Percentiles rank a stretch among this genome's conserved stretches.
These are phyloP conservation scores for Dolichotis patagonum DNA, from an alignment of 2,113 vertebrate genomes.

Conservation along the genomic window DNA sequence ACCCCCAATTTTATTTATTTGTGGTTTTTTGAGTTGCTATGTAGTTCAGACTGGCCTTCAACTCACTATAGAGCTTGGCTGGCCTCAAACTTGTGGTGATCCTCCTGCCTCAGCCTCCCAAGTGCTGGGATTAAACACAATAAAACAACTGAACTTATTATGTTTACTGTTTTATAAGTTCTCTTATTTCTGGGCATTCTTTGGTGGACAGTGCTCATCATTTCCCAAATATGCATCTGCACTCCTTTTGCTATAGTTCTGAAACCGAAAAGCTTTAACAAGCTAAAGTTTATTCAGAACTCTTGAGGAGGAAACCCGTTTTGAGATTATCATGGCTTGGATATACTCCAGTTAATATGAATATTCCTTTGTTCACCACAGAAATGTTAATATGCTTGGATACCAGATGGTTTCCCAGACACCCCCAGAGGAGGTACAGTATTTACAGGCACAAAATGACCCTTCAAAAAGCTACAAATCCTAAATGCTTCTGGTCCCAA, in stretches of 20 bases:
- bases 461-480: slow-evolving; percentile 3
- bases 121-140: not conserved
- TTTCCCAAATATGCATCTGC: slow-evolving; percentile 28
- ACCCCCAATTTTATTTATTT: slow-evolving; percentile 8
- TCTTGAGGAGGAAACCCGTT: not conserved
- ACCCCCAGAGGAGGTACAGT: not conserved
- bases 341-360: not conserved
- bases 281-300: not conserved
- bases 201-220: not conserved
- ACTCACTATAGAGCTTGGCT: not conserved
- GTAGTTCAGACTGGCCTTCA: not conserved
- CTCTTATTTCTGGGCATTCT: not conserved
- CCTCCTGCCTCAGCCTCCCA: not conserved
- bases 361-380: not conserved
- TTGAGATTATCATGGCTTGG: not conserved
- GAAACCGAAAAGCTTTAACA: slow-evolving; percentile 54
- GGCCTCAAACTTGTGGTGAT: not conserved
- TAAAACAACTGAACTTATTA: not conserved
- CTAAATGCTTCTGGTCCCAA: not conserved
- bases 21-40: not conserved
- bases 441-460: not conserved
- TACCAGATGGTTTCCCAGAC: not conserved
- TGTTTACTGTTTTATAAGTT: not conserved
- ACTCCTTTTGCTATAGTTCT: slow-evolving; percentile 14
- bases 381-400: slow-evolving; percentile 30